Conservation (phyloP, 2,113 vertebrate species). For the Picathartes gymnocephalus region DNA sequence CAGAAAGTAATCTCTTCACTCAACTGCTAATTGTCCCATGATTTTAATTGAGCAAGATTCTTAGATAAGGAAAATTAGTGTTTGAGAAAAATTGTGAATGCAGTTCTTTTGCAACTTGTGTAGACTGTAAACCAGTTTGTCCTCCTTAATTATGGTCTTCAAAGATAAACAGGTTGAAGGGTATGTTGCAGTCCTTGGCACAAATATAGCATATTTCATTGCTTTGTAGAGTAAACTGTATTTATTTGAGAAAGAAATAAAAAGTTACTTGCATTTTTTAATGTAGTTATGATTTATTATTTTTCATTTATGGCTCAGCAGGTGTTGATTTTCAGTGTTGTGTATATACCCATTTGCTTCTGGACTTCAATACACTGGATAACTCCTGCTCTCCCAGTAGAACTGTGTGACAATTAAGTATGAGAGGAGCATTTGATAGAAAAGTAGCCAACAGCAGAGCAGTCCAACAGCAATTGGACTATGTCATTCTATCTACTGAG, state of each 20-base stretch:
- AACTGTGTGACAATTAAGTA: background rate
- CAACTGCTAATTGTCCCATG: constrained; percentile 7
- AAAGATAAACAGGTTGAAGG: constrained; percentile 35
- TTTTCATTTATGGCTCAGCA: background rate
- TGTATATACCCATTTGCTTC: background rate
- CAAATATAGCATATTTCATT: constrained; percentile 3
- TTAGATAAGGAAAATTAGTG: constrained; percentile 12
- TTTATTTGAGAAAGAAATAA: background rate
- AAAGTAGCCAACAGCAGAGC: background rate
- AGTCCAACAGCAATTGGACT: background rate
- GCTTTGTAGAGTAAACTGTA: background rate
- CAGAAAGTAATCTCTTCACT: constrained; percentile 20
- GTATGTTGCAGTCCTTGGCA: constrained; percentile 15
- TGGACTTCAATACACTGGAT: background rate
- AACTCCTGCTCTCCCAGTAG: background rate
- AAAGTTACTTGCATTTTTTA: background rate
- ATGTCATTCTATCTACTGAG: background rate
- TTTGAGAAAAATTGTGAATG: constrained; percentile 27
- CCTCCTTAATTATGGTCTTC: constrained; percentile 38
- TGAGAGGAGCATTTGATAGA: background rate
- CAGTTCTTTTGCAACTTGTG: constrained; percentile 14
- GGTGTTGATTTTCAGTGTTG: background rate
- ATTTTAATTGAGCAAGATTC: constrained; percentile 26
- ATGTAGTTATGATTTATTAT: background rate
- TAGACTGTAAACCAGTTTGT: constrained; percentile 44